phyloP scores from a whole-genome alignment of 2,797 vertebrate genomes.

The Lerista edwardsae region DNA sequence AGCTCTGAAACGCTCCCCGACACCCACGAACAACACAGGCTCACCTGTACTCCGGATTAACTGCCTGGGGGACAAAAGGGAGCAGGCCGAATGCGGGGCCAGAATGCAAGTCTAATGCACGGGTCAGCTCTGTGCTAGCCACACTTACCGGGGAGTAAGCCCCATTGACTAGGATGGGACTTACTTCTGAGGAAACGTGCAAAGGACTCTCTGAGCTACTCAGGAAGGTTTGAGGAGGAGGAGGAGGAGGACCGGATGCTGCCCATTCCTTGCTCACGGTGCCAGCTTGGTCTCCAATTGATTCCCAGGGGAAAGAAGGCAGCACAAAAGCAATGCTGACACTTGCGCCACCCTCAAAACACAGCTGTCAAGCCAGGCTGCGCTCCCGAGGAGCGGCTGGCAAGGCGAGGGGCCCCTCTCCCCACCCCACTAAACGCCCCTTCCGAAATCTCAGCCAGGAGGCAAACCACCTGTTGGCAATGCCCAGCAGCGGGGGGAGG shows the following conservation, averaged over 20 bases:
- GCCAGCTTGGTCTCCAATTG: constrained; percentile 8
- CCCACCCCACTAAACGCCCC: neutral
- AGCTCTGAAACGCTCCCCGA: too few relatives aligned
- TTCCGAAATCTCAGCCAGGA: neutral
- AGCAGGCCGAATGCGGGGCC: neutral
- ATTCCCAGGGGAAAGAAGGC: neutral
- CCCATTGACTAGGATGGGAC: too few relatives aligned
- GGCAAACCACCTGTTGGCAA: neutral
- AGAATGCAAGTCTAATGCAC: neutral
- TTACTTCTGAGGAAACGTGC: too few relatives aligned
- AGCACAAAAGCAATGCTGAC: constrained; percentile 1
- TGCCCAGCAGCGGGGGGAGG: too few relatives aligned
- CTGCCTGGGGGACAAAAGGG: neutral
- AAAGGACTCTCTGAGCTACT: neutral
- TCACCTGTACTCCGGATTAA: neutral
- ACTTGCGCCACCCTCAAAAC: constrained; percentile 7
- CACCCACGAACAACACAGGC: neutral
- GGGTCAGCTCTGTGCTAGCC: neutral
- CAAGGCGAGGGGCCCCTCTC: neutral
- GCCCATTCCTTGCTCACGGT: neutral
- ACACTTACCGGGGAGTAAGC: too few relatives aligned
- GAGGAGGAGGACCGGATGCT: too few relatives aligned
- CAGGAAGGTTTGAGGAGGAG: neutral
- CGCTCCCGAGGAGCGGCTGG: neutral
- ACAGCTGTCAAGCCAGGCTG: constrained; percentile 29